phyloP scores from a whole-genome alignment of 1,140 invertebrate species.

The Drosophila seguyi region DNA sequence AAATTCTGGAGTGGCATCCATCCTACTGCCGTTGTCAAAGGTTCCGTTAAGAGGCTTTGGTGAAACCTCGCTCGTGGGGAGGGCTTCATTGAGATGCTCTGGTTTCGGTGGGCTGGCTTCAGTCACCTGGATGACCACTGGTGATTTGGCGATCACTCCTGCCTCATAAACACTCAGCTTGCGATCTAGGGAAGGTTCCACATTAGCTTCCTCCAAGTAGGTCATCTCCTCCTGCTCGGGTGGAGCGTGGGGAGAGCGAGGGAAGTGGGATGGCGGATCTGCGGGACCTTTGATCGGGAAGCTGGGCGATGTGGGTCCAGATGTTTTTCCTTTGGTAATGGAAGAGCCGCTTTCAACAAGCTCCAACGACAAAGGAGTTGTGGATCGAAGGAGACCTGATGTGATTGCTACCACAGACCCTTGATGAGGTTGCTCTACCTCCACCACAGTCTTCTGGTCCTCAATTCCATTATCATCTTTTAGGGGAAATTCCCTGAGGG shows the following conservation, averaged over 20 bases:
- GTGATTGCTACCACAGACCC: conserved; percentile 8
- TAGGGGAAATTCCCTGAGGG: conserved; percentile 17
- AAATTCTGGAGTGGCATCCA: background rate
- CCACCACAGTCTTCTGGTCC: too few species aligned
- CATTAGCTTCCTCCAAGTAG: conserved; percentile 57
- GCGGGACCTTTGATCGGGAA: conserved; percentile 62
- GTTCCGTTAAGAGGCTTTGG: conserved; percentile 35
- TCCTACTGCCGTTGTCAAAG: conserved; percentile 29
- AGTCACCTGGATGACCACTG: conserved; percentile 45
- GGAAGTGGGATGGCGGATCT: conserved; percentile 55
- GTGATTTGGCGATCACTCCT: conserved; percentile 50
- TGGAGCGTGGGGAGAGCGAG: conserved; percentile 61
- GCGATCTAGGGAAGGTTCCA: conserved; percentile 32
- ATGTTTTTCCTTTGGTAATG: background rate
- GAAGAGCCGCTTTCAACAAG: conserved; percentile 12
- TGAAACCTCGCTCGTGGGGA: conserved; percentile 21
- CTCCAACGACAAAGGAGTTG: conserved; percentile 22
- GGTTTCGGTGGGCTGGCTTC: conserved; percentile 48
- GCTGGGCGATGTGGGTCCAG: conserved; percentile 55
- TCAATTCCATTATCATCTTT: background rate
- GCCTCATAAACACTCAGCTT: conserved; percentile 17
- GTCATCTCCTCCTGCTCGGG: conserved; percentile 49
- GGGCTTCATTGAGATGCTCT: conserved; percentile 18
- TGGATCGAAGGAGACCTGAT: background rate
- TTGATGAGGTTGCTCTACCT: background rate